Evolutionary conservation across 2,797 vertebrate genomes (phyloP).

Genomic region (Rhabdomys pumilio): DNA sequence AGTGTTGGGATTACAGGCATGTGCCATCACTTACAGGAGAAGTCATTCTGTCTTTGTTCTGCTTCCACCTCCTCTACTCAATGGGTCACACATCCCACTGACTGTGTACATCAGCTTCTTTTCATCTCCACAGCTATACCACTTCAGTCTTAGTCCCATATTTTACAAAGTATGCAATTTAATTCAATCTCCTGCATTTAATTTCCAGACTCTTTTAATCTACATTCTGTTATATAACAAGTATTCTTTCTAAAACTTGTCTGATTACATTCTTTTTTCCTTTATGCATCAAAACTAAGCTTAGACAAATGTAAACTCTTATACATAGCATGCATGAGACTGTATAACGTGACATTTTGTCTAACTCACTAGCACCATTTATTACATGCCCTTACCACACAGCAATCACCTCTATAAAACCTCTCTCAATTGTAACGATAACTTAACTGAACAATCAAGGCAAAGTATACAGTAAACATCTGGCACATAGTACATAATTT

Average conservation of each 20-base stretch:
- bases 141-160: background rate
- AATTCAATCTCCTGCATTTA: background rate
- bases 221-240: background rate
- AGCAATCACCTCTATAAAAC: background rate
- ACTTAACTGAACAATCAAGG: constrained; percentile 24
- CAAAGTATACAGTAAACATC: constrained; percentile 28
- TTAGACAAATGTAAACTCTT: background rate
- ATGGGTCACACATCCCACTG: background rate
- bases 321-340: background rate
- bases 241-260: constrained; percentile 3
- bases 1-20: background rate
- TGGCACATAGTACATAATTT: background rate
- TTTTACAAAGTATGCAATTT: constrained; percentile 30
- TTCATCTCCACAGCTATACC: background rate
- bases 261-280: background rate
- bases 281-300: background rate
- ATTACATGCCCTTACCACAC: background rate
- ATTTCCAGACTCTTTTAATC: background rate
- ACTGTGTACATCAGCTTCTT: background rate
- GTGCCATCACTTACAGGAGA: background rate
- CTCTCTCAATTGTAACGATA: background rate
- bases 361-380: background rate
- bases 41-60: background rate
- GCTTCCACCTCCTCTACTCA: background rate
- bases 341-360: constrained; percentile 8